These are phyloP conservation scores for Scaptomyza caliginosa DNA, from an alignment of 2,888 invertebrate species.

Conservation along the genomic window DNA sequence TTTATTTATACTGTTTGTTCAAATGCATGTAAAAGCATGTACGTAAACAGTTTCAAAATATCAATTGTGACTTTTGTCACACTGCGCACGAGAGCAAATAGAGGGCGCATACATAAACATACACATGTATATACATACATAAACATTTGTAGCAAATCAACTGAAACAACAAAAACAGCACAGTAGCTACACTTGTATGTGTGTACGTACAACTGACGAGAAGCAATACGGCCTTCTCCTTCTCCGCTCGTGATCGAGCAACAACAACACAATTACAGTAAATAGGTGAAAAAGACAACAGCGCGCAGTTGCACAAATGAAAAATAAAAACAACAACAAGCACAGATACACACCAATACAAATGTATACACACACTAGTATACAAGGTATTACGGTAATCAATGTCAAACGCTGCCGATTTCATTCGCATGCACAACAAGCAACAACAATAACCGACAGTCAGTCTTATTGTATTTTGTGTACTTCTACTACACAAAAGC, in stretches of 20 bases:
- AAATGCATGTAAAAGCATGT: not conserved
- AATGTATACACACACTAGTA: conserved; percentile 18
- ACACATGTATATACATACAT: not conserved
- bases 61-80: conserved; percentile 27
- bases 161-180: conserved; percentile 31
- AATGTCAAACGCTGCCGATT: conserved; percentile 79
- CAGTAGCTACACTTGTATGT: not conserved
- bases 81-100: conserved; percentile 29
- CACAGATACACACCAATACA: conserved; percentile 13
- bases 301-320: conserved; percentile 73
- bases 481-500: conserved; percentile 48
- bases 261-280: conserved; percentile 75
- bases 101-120: conserved; percentile 20
- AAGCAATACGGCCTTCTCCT: conserved; percentile 67
- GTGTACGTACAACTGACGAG: conserved; percentile 29
- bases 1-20: not conserved
- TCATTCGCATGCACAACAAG: conserved; percentile 63
- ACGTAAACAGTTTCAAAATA: conserved; percentile 23
- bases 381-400: conserved; percentile 78
- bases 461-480: conserved; percentile 47
- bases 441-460: conserved; percentile 56
- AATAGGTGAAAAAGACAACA: conserved; percentile 75
- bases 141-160: conserved; percentile 53
- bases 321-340: conserved; percentile 37
- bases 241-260: conserved; percentile 61